A percentile compares a stretch with the other conserved stretches of the same genome.
phyloP scores from a whole-genome alignment of 2,888 invertebrate species.

The Gonocerus acuteangulatus region DNA sequence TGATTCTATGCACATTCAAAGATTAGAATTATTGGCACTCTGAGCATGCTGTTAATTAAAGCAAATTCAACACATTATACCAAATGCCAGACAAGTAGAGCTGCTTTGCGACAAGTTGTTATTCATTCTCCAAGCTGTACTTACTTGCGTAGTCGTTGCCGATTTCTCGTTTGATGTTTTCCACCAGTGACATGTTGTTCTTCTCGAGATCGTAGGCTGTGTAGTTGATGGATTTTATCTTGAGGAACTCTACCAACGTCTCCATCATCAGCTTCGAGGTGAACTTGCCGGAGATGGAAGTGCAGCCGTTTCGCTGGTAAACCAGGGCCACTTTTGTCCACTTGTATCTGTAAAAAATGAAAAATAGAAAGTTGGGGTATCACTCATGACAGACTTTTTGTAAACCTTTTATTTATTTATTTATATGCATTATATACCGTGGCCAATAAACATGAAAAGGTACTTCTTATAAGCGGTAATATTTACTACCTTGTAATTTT shows the following conservation, averaged over 20 bases:
- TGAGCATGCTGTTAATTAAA: slow-evolving; percentile 5
- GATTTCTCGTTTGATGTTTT: slow-evolving; percentile 55
- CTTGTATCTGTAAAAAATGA: slow-evolving; percentile 52
- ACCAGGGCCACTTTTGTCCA: slow-evolving; percentile 67
- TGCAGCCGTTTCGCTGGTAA: slow-evolving; percentile 66
- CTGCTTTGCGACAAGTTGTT: no score
- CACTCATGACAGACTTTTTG: no score
- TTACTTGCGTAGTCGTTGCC: slow-evolving; percentile 52
- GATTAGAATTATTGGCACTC: slow-evolving; percentile 26
- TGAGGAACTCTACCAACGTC: slow-evolving; percentile 57
- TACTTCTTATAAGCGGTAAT: no score
- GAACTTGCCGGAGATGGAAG: slow-evolving; percentile 56
- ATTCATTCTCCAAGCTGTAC: no score
- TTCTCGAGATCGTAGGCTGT: slow-evolving; percentile 56
- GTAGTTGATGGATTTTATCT: slow-evolving; percentile 45
- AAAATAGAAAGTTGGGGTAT: no score
- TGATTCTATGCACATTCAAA: background rate
- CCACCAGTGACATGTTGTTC: slow-evolving; percentile 43
- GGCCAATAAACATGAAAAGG: no score
- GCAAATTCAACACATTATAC: background rate
- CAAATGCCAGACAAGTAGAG: no score
- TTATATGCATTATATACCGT: no score
- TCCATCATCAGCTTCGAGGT: slow-evolving; percentile 72
- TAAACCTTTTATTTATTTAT: no score
- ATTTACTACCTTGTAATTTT: no score